phyloP scores from a whole-genome alignment of 2,888 invertebrate species.

The Brenthis hecate region DNA sequence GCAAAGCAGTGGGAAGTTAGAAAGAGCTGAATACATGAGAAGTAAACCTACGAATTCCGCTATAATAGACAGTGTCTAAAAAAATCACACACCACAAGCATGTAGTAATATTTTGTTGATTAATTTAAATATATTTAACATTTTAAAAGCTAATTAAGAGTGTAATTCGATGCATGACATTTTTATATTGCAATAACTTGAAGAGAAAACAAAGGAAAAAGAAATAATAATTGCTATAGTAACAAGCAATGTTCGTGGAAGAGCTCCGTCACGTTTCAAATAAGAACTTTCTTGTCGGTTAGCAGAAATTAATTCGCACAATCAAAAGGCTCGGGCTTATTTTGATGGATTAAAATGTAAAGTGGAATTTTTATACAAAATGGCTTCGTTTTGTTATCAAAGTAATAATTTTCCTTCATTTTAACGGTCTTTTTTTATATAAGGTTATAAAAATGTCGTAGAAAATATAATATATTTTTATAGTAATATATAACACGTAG shows the following conservation, averaged over 20 bases:
- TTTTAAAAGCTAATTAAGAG: too few species aligned
- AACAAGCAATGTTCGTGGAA: slow-evolving; percentile 11
- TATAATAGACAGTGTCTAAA: too few species aligned
- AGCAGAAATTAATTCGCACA: slow-evolving; percentile 26
- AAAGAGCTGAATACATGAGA: too few species aligned
- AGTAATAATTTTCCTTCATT: too few species aligned
- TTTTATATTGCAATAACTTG: slow-evolving; percentile 2
- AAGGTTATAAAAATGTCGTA: not conserved
- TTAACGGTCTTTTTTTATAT: not conserved
- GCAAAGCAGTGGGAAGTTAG: too few species aligned
- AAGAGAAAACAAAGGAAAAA: slow-evolving; percentile 3
- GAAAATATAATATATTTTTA: not conserved
- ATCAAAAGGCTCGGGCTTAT: slow-evolving; percentile 22
- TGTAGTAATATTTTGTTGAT: too few species aligned
- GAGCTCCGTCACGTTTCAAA: slow-evolving; percentile 16
- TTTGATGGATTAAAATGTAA: slow-evolving; percentile 25
- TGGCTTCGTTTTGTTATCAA: not conserved
- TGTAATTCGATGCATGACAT: too few species aligned
- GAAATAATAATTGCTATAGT: slow-evolving; percentile 8
- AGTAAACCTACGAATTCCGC: too few species aligned
- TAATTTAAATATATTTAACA: too few species aligned
- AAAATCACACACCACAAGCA: too few species aligned
- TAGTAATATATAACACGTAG: too few species aligned
- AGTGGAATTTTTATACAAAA: not conserved
- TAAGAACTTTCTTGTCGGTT: slow-evolving; percentile 29